Percentiles rank a stretch among this genome's conserved stretches.
Conservation (phyloP, 2,888 invertebrate genomes). For the Cotesia congregata region DNA sequence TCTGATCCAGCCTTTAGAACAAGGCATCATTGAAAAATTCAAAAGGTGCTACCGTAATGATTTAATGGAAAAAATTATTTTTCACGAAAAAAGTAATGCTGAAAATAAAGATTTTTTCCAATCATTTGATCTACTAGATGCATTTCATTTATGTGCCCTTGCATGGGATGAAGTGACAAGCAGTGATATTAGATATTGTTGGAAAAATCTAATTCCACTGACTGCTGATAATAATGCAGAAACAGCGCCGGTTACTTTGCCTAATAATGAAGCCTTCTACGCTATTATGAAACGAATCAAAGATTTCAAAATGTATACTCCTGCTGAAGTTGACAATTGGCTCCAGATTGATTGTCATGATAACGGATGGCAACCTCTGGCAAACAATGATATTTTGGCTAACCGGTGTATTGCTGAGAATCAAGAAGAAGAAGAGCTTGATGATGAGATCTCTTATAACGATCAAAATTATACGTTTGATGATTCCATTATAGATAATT, state of each 20-base stretch:
- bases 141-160: constrained; percentile 7
- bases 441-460: background rate
- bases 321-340: constrained; percentile 4
- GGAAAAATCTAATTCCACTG: constrained; percentile 22
- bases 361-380: constrained; percentile 9
- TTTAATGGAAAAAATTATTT: constrained; percentile 13
- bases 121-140: constrained; percentile 11
- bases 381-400: background rate
- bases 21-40: constrained; percentile 33
- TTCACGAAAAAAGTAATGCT: constrained; percentile 1
- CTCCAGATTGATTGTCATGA: constrained; percentile 5
- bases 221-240: background rate
- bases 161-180: constrained; percentile 21
- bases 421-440: constrained; percentile 44
- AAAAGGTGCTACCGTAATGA: constrained; percentile 32
- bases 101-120: constrained; percentile 5
- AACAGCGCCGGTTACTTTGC: background rate
- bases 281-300: constrained; percentile 1
- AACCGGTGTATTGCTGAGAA: background rate
- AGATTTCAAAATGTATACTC: background rate
- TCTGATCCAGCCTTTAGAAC: constrained; percentile 36
- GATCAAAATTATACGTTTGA: constrained; percentile 1
- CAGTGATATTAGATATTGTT: constrained; percentile 15
- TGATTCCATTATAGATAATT: constrained; percentile 5
- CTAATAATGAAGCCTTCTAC: background rate